These are phyloP conservation scores for Acronicta alni DNA, from an alignment of 2,888 invertebrate species.

Conservation along the genomic window DNA sequence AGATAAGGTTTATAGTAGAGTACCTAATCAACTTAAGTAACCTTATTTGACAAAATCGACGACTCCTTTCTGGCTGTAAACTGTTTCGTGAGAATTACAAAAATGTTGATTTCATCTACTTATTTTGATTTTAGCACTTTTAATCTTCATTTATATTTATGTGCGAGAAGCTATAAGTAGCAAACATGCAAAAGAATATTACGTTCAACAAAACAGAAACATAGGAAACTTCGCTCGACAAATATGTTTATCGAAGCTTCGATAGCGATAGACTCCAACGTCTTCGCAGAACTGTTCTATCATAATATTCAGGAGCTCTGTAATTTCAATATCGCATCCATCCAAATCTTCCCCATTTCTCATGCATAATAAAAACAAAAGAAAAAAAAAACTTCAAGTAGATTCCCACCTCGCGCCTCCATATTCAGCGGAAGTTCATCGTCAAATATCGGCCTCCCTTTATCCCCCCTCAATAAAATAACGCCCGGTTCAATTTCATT, in stretches of 20 bases:
- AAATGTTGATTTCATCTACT: background rate
- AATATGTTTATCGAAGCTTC: background rate
- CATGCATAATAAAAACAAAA: slow-evolving; percentile 62
- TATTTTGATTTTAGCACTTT: background rate
- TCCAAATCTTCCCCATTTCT: slow-evolving; percentile 37
- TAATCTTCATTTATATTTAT: background rate
- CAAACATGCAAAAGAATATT: background rate
- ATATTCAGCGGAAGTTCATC: slow-evolving; percentile 59
- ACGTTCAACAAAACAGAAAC: background rate
- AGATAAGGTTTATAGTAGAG: no score
- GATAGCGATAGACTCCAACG: slow-evolving; percentile 4
- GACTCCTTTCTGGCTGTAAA: no score
- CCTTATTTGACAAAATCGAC: no score
- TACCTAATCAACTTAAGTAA: no score
- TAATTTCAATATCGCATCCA: slow-evolving; percentile 47
- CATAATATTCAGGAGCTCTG: slow-evolving; percentile 23
- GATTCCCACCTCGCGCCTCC: slow-evolving; percentile 58
- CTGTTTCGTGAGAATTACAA: no score
- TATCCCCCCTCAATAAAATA: slow-evolving; percentile 60
- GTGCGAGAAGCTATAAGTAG: background rate
- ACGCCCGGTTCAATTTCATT: slow-evolving; percentile 74
- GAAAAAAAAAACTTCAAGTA: slow-evolving; percentile 56
- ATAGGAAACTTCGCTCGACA: background rate
- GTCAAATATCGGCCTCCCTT: slow-evolving; percentile 56
- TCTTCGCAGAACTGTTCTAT: slow-evolving; percentile 28